phyloP scores from a whole-genome alignment of 1,140 invertebrate genomes.

The Oscheius sp. region DNA sequence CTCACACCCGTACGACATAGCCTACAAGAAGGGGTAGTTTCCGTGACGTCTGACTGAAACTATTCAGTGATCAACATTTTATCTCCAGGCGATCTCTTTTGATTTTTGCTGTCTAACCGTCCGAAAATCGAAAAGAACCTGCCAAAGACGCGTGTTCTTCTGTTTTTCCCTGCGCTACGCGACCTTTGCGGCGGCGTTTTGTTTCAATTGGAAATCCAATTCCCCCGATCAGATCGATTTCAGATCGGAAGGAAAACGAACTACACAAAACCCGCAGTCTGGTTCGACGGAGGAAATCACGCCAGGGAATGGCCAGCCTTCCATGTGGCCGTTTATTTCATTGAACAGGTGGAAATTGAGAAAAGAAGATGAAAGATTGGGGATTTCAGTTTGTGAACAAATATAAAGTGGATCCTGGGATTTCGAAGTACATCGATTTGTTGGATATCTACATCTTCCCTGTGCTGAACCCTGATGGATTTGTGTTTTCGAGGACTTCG shows the following conservation, averaged over 20 bases:
- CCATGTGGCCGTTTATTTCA: slow-evolving; percentile 53
- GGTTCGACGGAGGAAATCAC: slow-evolving; percentile 57
- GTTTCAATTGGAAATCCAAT: background rate
- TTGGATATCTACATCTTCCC: slow-evolving; percentile 69
- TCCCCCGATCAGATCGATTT: background rate
- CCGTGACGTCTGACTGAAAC: background rate
- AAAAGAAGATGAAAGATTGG: background rate
- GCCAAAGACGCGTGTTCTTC: too few species aligned
- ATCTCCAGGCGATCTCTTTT: background rate
- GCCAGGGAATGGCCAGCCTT: slow-evolving; percentile 58
- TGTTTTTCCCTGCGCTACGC: background rate
- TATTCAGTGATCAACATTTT: background rate
- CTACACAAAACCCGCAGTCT: slow-evolving; percentile 49
- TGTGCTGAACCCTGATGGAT: slow-evolving; percentile 73
- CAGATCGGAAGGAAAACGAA: slow-evolving; percentile 37
- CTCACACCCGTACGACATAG: too few species aligned
- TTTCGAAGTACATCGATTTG: slow-evolving; percentile 58
- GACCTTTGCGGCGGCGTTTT: background rate
- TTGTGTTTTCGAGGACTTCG: slow-evolving; percentile 67
- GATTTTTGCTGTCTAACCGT: too few species aligned
- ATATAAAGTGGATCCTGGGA: slow-evolving; percentile 51
- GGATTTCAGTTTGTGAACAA: slow-evolving; percentile 46
- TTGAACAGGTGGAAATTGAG: slow-evolving; percentile 42
- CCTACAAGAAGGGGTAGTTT: too few species aligned
- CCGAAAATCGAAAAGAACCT: too few species aligned